These are phyloP conservation scores for Malurus cyaneus DNA, from an alignment of 2,113 vertebrate species.

Conservation along the genomic window DNA sequence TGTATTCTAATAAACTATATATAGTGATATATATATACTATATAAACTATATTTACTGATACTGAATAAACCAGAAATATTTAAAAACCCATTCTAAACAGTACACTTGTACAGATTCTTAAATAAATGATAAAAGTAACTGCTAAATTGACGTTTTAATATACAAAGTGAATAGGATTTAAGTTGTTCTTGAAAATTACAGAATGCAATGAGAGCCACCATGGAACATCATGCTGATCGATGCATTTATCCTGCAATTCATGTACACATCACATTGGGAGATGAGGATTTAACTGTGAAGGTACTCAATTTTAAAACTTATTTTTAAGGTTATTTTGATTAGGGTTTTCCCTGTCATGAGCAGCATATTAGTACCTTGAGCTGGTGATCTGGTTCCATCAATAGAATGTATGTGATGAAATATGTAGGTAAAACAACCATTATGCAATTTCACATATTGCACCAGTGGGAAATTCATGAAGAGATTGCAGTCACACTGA, in stretches of 20 bases:
- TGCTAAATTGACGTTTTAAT: neutral
- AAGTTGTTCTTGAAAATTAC: constrained; percentile 40
- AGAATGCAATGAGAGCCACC: constrained; percentile 98
- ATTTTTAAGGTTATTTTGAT: neutral
- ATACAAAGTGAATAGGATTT: neutral
- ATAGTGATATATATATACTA: neutral
- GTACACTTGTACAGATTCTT: neutral
- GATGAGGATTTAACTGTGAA: constrained; percentile 93
- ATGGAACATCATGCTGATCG: constrained; percentile 88
- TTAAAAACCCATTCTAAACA: neutral
- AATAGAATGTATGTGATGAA: neutral
- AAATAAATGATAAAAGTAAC: neutral
- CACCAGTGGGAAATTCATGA: neutral
- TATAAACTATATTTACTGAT: neutral
- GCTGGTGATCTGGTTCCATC: neutral
- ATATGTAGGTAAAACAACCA: neutral
- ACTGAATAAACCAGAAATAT: neutral
- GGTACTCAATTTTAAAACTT: constrained; percentile 65
- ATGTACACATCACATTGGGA: constrained; percentile 83
- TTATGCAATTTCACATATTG: neutral
- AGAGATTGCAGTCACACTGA: neutral
- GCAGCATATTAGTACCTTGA: neutral
- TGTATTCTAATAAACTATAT: neutral
- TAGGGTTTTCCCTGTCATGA: accelerated
- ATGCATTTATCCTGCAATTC: constrained; percentile 85